Evolutionary conservation across 2,113 vertebrate genomes (phyloP), one percentile per base, ranked within the genome.

Genomic region (Coreoperca whiteheadi): DNA sequence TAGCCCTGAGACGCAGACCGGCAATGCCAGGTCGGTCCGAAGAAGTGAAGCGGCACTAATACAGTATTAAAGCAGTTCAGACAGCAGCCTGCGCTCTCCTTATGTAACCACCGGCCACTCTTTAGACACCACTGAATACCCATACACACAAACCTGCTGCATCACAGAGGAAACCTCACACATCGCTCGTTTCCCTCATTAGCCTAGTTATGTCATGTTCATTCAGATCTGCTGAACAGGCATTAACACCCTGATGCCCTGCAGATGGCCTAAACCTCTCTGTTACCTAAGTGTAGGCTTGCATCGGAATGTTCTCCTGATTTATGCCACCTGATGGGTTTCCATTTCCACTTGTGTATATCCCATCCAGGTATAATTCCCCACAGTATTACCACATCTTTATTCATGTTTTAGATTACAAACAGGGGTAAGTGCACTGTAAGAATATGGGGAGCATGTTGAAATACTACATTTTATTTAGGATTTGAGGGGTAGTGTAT

Each of bases 1-100:
- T 20, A 60, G 46, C 71, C 23, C 61, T 48, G 79, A 79, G 48
- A 74, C 6, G 34, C 34, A 80, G 78, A 82, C 43, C 12, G 57
- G 71, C 61, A 76, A 8, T 21, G 20, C 41, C 32, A 25, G 74
- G 57, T 75, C 77, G 68, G 77, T 48, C 53, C 81, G 54, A 82
- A 37, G 18, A 83, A 67, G 66, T 66, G 65, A 67, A 82, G 66
- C 77, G 81, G 54, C 65, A 48, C 78, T 74, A 79, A 85, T 68
- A 1, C 54, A 64, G 51, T 60, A 79, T 79, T 64, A 67, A 67
- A 74, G 77, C 65, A 53, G 51, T 76, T 75, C 34, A 69, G 70
- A 81, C 48, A 37, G 65, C 79, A 25, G 75, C 56, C 46, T 43
- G 3, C 28, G 70, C 65, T 67, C 23, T 28, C 8, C 71, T 82